phyloP scores from a whole-genome alignment of 2,797 vertebrate genomes.

The Darevskia nairensis region DNA sequence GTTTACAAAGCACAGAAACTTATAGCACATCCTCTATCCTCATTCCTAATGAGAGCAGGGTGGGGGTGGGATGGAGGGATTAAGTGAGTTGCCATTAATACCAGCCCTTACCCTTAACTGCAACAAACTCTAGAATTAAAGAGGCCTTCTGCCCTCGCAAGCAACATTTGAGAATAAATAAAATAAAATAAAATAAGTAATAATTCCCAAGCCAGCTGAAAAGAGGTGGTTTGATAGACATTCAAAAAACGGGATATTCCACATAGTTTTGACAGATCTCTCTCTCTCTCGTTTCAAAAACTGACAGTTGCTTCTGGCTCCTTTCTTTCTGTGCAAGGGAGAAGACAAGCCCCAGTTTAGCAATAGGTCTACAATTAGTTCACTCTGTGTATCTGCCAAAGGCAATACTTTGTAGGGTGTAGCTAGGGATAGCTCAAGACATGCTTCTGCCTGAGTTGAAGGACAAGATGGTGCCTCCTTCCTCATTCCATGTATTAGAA shows the following conservation, averaged over 20 bases:
- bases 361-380: background rate
- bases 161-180: background rate
- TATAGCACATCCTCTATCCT: background rate
- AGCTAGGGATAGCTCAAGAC: no score
- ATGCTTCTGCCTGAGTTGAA: no score
- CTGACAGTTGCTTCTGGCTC: background rate
- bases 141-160: background rate
- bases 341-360: background rate
- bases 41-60: background rate
- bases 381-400: background rate
- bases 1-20: background rate
- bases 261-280: background rate
- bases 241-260: background rate
- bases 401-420: background rate
- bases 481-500: no score
- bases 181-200: background rate
- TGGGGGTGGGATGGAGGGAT: no score
- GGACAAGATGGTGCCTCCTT: no score
- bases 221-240: background rate
- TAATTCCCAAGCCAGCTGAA: background rate
- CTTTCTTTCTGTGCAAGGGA: background rate
- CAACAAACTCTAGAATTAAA: background rate
- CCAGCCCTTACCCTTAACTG: background rate
- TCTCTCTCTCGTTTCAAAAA: background rate
- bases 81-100: background rate